These are phyloP conservation scores for Ichneumon xanthorius DNA, from an alignment of 2,888 invertebrate genomes.

Conservation along the genomic window DNA sequence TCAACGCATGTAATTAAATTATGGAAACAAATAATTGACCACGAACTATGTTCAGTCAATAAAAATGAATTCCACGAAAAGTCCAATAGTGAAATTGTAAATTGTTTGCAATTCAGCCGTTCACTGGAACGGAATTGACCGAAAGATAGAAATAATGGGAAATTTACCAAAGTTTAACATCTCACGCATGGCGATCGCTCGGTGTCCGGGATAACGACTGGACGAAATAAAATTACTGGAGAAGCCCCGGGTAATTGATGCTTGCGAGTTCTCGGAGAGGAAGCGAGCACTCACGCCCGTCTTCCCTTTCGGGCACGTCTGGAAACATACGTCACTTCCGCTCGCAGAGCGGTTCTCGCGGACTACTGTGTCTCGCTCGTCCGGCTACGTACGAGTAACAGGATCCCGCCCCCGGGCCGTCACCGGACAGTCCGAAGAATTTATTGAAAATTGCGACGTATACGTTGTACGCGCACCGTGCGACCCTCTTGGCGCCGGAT, in stretches of 20 bases:
- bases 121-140: not conserved
- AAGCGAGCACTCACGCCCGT: conserved; percentile 60
- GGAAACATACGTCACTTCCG: conserved; percentile 59
- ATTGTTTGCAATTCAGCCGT: too few species aligned
- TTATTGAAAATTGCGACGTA: conserved; percentile 50
- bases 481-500: conserved; percentile 26
- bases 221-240: conserved; percentile 65
- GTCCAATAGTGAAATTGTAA: too few species aligned
- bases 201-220: not conserved
- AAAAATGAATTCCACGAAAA: too few species aligned
- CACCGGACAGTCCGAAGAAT: conserved; percentile 37
- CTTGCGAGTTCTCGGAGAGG: conserved; percentile 55
- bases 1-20: too few species aligned
- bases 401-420: conserved; percentile 57
- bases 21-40: too few species aligned
- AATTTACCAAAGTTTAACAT: not conserved
- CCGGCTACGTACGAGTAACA: conserved; percentile 41
- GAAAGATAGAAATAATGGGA: not conserved
- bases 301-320: conserved; percentile 61
- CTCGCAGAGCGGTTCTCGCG: conserved; percentile 30
- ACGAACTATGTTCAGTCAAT: too few species aligned
- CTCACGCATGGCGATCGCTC: not conserved
- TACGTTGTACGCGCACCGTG: conserved; percentile 13
- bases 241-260: conserved; percentile 56
- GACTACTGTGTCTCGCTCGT: conserved; percentile 20